Base-by-base conservation (phyloP, 2,113 vertebrate genomes). In the Apteryx mantelli region DNA sequence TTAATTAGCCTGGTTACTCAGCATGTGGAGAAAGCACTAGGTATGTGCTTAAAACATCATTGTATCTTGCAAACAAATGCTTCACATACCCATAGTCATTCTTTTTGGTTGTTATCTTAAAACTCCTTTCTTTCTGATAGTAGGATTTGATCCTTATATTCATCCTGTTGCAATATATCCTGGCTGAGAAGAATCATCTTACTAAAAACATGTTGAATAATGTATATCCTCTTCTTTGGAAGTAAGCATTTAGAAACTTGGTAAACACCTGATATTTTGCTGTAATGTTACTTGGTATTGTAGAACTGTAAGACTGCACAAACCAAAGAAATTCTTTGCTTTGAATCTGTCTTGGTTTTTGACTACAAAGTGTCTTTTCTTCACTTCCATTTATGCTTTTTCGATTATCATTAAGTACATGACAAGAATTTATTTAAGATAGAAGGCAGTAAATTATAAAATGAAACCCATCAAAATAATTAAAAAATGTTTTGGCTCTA, bases 1-100 rank as follows among this genome's bases (percentile, higher is more conserved):
- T 98, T 98, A 98, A 98, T 99, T 98, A 98, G 98, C 98, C 97
- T 98, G 97, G 98, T 98, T 98, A 98, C 98, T 98, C 97, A 96
- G 98, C 97, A 98, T 98, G 98, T 98, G 97, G 97, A 98, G 98
- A 98, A 98, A 98, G 97, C 97, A 97, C 97, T 98, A 98, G 98
- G 98, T 98, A 98, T 98, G 97, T 93, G 93, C 96, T 98, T 98
- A 96, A 98, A 98, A 98, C 98, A 98, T 98, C 96, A 98, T 97
- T 98, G 98, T 97, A 94, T 98, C 97, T 98, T 91, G 97, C 97
- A 98, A 97, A 97, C 97, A 98, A 98, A 98, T 98, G 96, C 95
- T 97, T 97, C 94, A 75, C 88, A 95, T 96, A 87, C 90, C 94
- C 90, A 89, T 95, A 96, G 96, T 95, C 96, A 91, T 95, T 97